A percentile compares a stretch with the other conserved stretches of the same genome.
These are phyloP conservation scores for Drosophila kepulauana DNA, from an alignment of 1,140 invertebrate genomes.

Conservation along the genomic window DNA sequence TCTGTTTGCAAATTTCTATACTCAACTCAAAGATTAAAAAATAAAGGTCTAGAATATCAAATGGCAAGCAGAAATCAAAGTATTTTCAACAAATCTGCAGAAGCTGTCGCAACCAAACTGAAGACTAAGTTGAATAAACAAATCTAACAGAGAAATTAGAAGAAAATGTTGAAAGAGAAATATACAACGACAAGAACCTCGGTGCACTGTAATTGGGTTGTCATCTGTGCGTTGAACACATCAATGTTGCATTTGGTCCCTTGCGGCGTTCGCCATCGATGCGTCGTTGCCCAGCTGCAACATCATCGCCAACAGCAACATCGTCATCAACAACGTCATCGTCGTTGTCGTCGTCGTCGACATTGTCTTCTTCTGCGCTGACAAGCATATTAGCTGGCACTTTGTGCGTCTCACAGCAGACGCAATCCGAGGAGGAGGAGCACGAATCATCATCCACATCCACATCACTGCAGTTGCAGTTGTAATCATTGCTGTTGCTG, in stretches of 20 bases:
- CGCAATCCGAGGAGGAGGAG: constrained; percentile 44
- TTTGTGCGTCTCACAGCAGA: constrained; percentile 38
- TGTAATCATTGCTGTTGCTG: constrained; percentile 34
- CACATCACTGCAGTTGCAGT: constrained; percentile 53
- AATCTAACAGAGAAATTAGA: constrained; percentile 21
- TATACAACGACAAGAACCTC: constrained; percentile 77
- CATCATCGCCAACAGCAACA: constrained; percentile 27
- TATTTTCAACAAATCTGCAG: neutral
- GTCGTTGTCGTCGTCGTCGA: constrained; percentile 2
- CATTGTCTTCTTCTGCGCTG: constrained; percentile 10
- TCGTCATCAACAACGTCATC: constrained; percentile 13
- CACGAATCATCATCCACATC: constrained; percentile 40
- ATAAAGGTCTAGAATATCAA: too few species aligned
- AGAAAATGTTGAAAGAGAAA: constrained; percentile 11
- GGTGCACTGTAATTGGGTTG: constrained; percentile 66
- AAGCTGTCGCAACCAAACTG: neutral
- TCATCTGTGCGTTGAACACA: constrained; percentile 66
- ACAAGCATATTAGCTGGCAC: constrained; percentile 34
- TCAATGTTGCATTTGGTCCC: constrained; percentile 25
- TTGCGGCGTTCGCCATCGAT: neutral
- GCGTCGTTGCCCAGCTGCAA: constrained; percentile 15
- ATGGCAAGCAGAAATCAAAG: neutral
- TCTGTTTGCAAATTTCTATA: too few species aligned
- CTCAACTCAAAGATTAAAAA: too few species aligned
- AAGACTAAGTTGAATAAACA: constrained; percentile 25